Conservation (phyloP, 2,113 vertebrate species). For the Mobula hypostoma region DNA sequence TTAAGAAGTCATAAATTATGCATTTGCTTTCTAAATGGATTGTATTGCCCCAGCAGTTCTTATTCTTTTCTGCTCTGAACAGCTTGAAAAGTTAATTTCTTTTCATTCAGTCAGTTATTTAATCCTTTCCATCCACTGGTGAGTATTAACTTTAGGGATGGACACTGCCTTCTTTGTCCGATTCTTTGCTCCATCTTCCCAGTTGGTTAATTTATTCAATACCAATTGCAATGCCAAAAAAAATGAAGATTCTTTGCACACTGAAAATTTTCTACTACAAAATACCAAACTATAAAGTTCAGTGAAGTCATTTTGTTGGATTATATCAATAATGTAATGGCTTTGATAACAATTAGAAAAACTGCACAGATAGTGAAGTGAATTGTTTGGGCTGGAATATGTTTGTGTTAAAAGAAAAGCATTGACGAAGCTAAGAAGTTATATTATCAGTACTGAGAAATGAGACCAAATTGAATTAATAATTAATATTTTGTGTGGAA, state of each 20-base stretch:
- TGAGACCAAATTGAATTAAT: background rate
- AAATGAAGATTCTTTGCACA: background rate
- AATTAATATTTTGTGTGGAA: background rate
- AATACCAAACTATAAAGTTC: background rate
- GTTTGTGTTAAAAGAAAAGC: no score
- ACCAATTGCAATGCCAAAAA: background rate
- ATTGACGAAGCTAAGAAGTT: background rate
- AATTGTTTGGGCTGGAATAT: constrained; percentile 6
- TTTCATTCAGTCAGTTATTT: background rate
- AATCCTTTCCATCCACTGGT: background rate
- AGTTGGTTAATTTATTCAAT: background rate
- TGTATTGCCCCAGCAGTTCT: background rate
- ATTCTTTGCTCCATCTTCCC: background rate
- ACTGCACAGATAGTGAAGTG: background rate
- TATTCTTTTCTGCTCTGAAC: background rate
- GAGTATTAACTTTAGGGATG: background rate
- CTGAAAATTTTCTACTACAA: background rate
- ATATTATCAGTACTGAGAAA: background rate
- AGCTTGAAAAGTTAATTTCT: background rate
- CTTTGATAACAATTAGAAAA: background rate
- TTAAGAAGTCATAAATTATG: background rate
- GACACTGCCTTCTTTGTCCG: background rate
- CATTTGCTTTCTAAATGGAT: background rate
- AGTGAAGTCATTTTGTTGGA: background rate
- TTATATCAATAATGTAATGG: background rate